Evolutionary conservation across 2,888 invertebrate species (phyloP).

Genomic region (Polydesmus complanatus): DNA sequence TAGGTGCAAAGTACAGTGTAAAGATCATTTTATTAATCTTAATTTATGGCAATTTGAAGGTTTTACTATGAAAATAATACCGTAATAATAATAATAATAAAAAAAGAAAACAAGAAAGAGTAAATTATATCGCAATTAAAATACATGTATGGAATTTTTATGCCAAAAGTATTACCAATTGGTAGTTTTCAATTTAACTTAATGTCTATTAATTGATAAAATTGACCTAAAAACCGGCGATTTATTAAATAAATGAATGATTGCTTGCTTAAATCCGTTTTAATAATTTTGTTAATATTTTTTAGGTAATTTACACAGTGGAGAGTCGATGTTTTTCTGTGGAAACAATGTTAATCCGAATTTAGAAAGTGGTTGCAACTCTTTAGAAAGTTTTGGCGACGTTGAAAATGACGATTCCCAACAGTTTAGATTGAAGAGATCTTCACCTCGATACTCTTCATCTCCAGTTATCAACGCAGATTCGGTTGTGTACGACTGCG

Average conservation of each 20-base stretch:
- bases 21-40: too few species aligned
- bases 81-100: too few species aligned
- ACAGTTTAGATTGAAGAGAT: not conserved
- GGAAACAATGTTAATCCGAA: not conserved
- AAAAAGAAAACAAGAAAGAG: too few species aligned
- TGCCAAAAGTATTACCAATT: too few species aligned
- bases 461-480: not conserved
- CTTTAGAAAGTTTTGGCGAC: not conserved
- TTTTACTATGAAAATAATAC: too few species aligned
- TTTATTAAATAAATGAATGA: too few species aligned
- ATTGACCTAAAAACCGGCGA: too few species aligned
- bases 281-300: not conserved
- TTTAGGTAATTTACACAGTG: not conserved
- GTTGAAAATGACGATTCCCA: not conserved
- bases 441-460: not conserved
- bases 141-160: not conserved
- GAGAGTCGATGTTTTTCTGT: not conserved
- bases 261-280: not conserved
- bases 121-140: too few species aligned
- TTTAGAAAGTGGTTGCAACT: not conserved
- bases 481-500: not conserved
- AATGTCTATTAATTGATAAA: too few species aligned
- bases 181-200: too few species aligned
- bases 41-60: too few species aligned
- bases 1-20: too few species aligned